Evolutionary conservation across 2,797 vertebrate species (phyloP).

Genomic region (Buceros bicornis): DNA sequence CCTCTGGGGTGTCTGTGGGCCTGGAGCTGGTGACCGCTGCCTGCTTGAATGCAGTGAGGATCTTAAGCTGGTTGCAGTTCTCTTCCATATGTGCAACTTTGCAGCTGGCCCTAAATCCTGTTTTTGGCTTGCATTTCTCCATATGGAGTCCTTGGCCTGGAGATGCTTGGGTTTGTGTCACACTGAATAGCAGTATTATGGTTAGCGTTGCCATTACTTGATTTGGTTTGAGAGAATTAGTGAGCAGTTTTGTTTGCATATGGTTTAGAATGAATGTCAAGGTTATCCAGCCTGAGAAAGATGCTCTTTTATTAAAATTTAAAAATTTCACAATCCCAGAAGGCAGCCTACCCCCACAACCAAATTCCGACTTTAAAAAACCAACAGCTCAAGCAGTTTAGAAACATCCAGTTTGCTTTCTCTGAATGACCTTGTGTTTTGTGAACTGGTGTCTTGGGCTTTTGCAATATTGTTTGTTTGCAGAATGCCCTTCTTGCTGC

Average conservation of each 20-base stretch:
- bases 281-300: conserved; percentile 1
- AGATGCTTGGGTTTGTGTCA: background rate
- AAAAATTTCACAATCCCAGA: background rate
- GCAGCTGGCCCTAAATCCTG: conserved; percentile 43
- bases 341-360: background rate
- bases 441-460: background rate
- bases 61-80: conserved; percentile 32
- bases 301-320: background rate
- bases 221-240: background rate
- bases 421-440: background rate
- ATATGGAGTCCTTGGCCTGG: conserved; percentile 49
- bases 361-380: background rate
- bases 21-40: conserved; percentile 22
- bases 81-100: conserved; percentile 52
- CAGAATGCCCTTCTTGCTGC: background rate
- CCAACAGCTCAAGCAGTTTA: background rate
- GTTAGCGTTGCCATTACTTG: background rate
- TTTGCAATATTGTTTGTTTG: background rate
- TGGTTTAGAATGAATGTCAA: conserved; percentile 12
- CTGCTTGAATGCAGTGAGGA: background rate
- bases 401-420: background rate
- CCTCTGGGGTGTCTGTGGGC: background rate
- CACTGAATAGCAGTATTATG: background rate
- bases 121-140: background rate
- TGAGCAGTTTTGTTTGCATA: conserved; percentile 10